Evolutionary conservation across 2,888 invertebrate species (phyloP).

Genomic region (Aleiodes testaceus): DNA sequence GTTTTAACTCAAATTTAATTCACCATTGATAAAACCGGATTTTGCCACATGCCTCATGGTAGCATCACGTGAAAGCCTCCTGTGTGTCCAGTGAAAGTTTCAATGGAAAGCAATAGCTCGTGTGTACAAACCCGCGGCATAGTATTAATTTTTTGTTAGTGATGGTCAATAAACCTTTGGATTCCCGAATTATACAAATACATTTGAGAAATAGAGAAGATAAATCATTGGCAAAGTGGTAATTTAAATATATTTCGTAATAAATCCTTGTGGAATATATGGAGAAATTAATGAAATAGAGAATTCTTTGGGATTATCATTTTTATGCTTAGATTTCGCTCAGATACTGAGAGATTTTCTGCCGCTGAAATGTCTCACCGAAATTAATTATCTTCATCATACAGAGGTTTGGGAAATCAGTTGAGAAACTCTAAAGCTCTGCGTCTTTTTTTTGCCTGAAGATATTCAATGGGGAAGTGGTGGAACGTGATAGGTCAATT

Average conservation of each 20-base stretch:
- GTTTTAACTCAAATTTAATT: constrained; percentile 1
- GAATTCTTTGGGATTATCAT: not conserved
- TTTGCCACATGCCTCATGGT: constrained; percentile 50
- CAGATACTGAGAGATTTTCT: no score
- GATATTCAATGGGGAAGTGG: no score
- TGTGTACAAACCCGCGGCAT: constrained; percentile 53
- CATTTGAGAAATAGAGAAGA: not conserved
- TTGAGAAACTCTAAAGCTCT: no score
- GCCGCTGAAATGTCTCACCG: no score
- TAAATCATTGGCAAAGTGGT: not conserved
- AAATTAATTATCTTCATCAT: no score
- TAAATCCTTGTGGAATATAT: not conserved
- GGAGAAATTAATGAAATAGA: not conserved
- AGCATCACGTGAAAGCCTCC: constrained; percentile 62
- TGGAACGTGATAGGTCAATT: no score
- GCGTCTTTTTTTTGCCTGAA: no score
- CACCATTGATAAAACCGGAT: constrained; percentile 61
- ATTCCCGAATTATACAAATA: constrained; percentile 50
- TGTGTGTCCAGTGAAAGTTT: constrained; percentile 67
- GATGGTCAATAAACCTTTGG: not conserved
- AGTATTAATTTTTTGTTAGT: not conserved
- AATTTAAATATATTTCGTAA: not conserved
- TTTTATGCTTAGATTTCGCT: not conserved
- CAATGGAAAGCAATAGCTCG: constrained; percentile 69
- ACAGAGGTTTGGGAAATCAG: no score